phyloP scores from a whole-genome alignment of 1,140 invertebrate genomes.

The Helicorthomorpha holstii region DNA sequence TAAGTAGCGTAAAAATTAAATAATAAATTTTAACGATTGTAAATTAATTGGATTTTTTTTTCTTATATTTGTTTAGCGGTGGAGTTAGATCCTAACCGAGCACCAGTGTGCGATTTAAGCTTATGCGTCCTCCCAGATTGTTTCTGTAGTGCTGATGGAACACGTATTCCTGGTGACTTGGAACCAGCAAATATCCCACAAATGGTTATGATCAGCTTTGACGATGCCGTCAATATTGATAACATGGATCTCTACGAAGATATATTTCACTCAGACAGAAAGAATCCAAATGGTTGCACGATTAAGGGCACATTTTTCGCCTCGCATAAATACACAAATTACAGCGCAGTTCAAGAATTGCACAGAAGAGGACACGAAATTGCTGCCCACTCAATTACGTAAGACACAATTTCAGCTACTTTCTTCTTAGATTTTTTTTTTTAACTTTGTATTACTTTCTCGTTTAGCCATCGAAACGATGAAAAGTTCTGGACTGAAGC shows the following conservation, averaged over 20 bases:
- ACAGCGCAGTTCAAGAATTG: slow-evolving; percentile 76
- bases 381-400: slow-evolving; percentile 76
- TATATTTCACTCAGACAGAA: slow-evolving; percentile 56
- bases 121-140: slow-evolving; percentile 79
- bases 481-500: slow-evolving; percentile 52
- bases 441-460: neutral
- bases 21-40: neutral
- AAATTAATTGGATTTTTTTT: neutral
- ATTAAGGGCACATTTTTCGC: slow-evolving; percentile 87
- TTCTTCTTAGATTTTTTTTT: neutral
- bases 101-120: slow-evolving; percentile 70
- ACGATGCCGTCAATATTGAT: slow-evolving; percentile 83
- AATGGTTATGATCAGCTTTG: slow-evolving; percentile 88
- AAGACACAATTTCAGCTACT: slow-evolving; percentile 2
- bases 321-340: slow-evolving; percentile 90
- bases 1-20: slow-evolving; percentile 33
- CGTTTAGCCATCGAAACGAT: slow-evolving; percentile 16
- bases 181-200: slow-evolving; percentile 62
- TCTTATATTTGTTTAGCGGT: slow-evolving; percentile 39
- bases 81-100: slow-evolving; percentile 70
- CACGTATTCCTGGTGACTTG: slow-evolving; percentile 63
- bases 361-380: slow-evolving; percentile 87
- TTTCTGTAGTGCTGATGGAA: slow-evolving; percentile 84
- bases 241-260: slow-evolving; percentile 84
- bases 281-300: slow-evolving; percentile 85